These are phyloP conservation scores for Tribolium castaneum DNA, from an alignment of 1,140 invertebrate species.

Conservation along the genomic window DNA sequence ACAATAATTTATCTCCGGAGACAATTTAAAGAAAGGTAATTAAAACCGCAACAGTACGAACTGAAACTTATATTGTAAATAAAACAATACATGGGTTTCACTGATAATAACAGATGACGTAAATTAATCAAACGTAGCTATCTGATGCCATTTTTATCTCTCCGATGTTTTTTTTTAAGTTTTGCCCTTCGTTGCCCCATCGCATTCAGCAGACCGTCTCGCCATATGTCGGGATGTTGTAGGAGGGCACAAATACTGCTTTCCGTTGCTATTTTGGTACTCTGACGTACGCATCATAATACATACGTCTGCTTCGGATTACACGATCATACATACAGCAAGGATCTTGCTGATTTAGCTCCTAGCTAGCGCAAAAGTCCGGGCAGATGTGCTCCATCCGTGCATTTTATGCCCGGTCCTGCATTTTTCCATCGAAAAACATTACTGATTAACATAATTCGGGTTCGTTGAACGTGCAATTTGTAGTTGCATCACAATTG, in stretches of 20 bases:
- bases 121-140: background rate
- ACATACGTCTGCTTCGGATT: constrained; percentile 22
- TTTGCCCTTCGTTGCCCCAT: background rate
- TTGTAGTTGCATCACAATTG: constrained; percentile 15
- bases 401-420: background rate
- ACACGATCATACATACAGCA: constrained; percentile 30
- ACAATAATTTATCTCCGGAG: background rate
- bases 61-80: background rate
- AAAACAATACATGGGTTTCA: background rate
- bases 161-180: too few relatives aligned
- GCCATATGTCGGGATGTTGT: constrained; percentile 30
- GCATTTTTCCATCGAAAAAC: constrained; percentile 8
- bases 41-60: background rate
- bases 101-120: background rate
- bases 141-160: too few relatives aligned
- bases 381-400: background rate
- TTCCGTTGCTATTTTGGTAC: constrained; percentile 26
- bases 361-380: constrained; percentile 12
- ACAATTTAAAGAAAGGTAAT: background rate
- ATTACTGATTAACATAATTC: constrained; percentile 4
- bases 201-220: background rate
- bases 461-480: constrained; percentile 33
- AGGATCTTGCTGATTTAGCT: constrained; percentile 33
- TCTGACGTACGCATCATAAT: constrained; percentile 19
- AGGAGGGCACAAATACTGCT: constrained; percentile 28